A percentile compares a stretch with the other conserved stretches of the same genome.
Conservation (phyloP, 2,113 vertebrate species). For the Panthera leo region DNA sequence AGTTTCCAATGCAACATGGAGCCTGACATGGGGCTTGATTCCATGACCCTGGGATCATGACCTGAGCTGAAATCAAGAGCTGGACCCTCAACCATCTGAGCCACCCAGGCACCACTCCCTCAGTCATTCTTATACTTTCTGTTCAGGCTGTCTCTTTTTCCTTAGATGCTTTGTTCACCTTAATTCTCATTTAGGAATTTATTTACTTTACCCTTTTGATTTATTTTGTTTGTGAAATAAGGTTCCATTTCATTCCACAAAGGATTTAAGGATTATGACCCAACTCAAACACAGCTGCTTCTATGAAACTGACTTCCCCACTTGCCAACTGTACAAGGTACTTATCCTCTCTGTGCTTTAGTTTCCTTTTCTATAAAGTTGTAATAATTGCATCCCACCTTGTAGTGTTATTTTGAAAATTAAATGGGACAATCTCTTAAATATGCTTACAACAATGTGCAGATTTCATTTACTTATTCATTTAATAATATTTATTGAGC, state of each 20-base stretch:
- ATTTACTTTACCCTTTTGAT: constrained; percentile 24
- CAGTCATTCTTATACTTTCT: constrained; percentile 16
- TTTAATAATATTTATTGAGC: background rate
- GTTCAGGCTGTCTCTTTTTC: background rate
- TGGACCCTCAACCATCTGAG: background rate
- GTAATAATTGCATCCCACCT: background rate
- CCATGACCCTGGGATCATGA: background rate
- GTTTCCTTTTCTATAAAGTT: background rate
- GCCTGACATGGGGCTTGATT: background rate
- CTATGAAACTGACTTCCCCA: background rate
- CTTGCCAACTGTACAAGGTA: background rate
- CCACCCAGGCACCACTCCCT: background rate
- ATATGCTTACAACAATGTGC: constrained; percentile 4
- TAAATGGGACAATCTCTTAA: background rate
- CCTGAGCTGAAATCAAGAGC: background rate
- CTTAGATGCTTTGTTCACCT: background rate
- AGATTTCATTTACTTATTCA: constrained; percentile 17
- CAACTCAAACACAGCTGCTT: background rate
- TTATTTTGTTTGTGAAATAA: background rate
- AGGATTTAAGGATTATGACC: background rate
- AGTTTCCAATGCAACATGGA: background rate
- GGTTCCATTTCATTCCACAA: constrained; percentile 1
- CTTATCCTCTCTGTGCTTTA: background rate
- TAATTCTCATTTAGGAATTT: constrained; percentile 8
- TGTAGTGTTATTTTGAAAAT: background rate